Percentiles rank a stretch among this genome's conserved stretches.
Evolutionary conservation across 2,888 invertebrate genomes (phyloP).

Genomic region (Fissipunctia ypsillon): DNA sequence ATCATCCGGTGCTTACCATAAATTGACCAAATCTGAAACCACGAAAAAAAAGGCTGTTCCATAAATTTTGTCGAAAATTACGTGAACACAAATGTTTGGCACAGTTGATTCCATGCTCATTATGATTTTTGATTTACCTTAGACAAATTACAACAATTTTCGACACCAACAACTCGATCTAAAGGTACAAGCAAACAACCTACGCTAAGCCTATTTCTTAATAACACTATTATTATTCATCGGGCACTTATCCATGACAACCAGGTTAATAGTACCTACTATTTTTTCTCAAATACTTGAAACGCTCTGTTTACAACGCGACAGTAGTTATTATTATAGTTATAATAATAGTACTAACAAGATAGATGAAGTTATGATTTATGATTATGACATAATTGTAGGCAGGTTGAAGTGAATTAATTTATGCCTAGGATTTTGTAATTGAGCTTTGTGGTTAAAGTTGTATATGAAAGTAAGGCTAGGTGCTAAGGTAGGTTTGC

Average conservation of each 20-base stretch:
- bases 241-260: conserved; percentile 79
- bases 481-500: not conserved
- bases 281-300: conserved; percentile 70
- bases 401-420: not conserved
- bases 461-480: not conserved
- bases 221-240: conserved; percentile 70
- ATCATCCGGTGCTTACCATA: no score
- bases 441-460: not conserved
- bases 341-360: conserved; percentile 7
- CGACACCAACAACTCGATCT: conserved; percentile 36
- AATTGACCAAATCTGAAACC: not conserved
- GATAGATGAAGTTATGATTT: conserved; percentile 17
- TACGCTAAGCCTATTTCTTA: conserved; percentile 62
- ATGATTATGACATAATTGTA: conserved; percentile 12
- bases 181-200: conserved; percentile 26
- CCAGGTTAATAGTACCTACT: conserved; percentile 71
- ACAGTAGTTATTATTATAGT: conserved; percentile 24
- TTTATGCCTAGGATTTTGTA: conserved; percentile 11
- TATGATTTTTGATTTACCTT: not conserved
- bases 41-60: not conserved
- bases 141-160: conserved; percentile 23
- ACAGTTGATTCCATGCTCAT: no score
- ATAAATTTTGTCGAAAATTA: not conserved
- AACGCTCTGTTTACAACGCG: conserved; percentile 74
- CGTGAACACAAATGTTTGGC: not conserved